Evolutionary conservation across 2,113 vertebrate species (phyloP).

Genomic region (Albula goreensis): DNA sequence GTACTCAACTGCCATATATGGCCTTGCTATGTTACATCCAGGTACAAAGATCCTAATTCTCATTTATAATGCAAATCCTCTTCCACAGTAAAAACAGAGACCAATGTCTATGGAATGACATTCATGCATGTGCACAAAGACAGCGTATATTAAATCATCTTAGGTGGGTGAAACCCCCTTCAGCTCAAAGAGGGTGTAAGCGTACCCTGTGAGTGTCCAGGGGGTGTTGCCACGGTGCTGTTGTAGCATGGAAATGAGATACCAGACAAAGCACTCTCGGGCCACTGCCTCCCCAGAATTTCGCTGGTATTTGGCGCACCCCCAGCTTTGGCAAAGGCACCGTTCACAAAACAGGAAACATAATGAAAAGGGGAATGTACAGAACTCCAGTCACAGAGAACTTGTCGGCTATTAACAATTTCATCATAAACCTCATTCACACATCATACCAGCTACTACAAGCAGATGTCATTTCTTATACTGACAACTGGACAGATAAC

Average conservation of each 20-base stretch:
- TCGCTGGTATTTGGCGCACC: slow-evolving; percentile 48
- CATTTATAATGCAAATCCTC: not conserved
- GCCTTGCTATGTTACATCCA: too few species aligned
- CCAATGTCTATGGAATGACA: not conserved
- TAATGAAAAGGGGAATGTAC: not conserved
- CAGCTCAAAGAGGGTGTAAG: not conserved
- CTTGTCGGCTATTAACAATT: not conserved
- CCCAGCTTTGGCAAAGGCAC: slow-evolving; percentile 47
- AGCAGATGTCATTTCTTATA: not conserved
- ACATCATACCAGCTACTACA: not conserved
- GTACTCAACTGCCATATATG: not conserved
- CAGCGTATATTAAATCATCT: not conserved
- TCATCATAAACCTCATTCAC: not conserved
- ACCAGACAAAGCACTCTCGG: slow-evolving; percentile 58
- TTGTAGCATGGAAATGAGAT: slow-evolving; percentile 60
- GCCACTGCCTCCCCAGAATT: slow-evolving; percentile 61
- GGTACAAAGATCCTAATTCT: not conserved
- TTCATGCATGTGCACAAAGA: not conserved
- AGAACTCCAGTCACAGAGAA: not conserved
- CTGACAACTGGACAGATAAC: not conserved
- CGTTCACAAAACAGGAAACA: slow-evolving; percentile 41
- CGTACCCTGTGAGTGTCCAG: not conserved
- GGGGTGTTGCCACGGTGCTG: slow-evolving; percentile 21
- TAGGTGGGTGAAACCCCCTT: not conserved
- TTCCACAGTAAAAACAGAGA: not conserved